Conservation (phyloP, 2,888 invertebrate species). For the Baccha elongata region DNA sequence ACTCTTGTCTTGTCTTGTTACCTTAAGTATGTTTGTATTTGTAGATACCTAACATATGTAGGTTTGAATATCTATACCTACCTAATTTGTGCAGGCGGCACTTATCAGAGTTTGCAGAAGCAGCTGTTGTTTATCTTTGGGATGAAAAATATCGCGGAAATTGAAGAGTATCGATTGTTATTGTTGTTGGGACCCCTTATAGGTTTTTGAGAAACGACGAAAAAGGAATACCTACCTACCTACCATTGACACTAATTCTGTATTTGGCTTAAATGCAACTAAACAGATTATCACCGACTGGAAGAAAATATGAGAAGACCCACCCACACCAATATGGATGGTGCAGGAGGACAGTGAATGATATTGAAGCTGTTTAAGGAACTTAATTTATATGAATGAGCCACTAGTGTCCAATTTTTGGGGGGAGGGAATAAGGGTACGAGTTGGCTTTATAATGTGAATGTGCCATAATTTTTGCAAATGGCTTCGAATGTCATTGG, state of each 20-base stretch:
- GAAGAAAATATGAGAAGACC: neutral
- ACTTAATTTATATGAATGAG: too few species aligned
- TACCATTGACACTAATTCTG: slow-evolving; percentile 48
- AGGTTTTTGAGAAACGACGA: slow-evolving; percentile 18
- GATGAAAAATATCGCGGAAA: slow-evolving; percentile 38
- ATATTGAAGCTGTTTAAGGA: too few species aligned
- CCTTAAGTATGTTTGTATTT: slow-evolving; percentile 22
- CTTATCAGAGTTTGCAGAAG: too few species aligned
- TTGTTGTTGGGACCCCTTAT: slow-evolving; percentile 28
- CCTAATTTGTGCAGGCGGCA: neutral
- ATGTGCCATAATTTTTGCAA: too few species aligned
- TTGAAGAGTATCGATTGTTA: slow-evolving; percentile 34
- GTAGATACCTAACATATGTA: too few species aligned
- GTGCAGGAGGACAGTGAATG: slow-evolving; percentile 4
- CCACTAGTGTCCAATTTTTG: too few species aligned
- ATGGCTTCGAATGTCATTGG: too few species aligned
- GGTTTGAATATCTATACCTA: too few species aligned
- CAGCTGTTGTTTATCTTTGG: too few species aligned
- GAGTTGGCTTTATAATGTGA: too few species aligned
- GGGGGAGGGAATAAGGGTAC: too few species aligned
- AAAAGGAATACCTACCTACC: too few species aligned
- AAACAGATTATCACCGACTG: slow-evolving; percentile 35
- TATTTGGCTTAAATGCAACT: slow-evolving; percentile 49
- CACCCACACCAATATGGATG: neutral
- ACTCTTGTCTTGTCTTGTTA: neutral